Evolutionary conservation across 2,888 invertebrate species (phyloP).

Genomic region (Oxytorus armatus): DNA sequence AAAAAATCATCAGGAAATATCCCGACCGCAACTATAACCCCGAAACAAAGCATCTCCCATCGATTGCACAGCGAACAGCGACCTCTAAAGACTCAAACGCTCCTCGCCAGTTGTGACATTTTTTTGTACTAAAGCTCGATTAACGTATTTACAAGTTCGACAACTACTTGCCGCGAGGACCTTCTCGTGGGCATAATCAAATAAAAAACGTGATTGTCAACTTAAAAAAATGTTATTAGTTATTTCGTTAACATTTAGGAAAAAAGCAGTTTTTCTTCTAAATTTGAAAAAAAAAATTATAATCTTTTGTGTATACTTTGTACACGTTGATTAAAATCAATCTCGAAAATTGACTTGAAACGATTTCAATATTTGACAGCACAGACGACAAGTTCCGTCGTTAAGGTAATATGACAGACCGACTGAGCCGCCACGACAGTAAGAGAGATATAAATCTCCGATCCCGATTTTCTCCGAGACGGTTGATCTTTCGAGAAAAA

Average conservation of each 20-base stretch:
- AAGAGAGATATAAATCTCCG: too few relatives aligned
- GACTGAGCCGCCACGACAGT: too few relatives aligned
- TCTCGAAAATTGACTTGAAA: neutral
- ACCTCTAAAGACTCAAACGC: constrained; percentile 26
- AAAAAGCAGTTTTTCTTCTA: neutral
- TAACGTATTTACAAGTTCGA: constrained; percentile 56
- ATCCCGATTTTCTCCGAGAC: too few relatives aligned
- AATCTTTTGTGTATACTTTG: too few relatives aligned
- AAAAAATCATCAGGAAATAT: constrained; percentile 53
- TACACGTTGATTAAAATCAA: neutral
- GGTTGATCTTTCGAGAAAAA: too few relatives aligned
- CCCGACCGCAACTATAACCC: constrained; percentile 36
- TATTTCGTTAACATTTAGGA: neutral
- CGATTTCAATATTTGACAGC: neutral
- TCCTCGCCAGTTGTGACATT: neutral
- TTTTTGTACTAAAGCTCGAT: neutral
- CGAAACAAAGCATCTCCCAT: constrained; percentile 22
- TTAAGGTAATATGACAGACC: neutral
- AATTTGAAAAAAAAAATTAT: neutral
- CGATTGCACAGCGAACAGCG: constrained; percentile 27
- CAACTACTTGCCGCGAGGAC: neutral
- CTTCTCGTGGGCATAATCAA: constrained; percentile 39
- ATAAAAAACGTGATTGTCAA: neutral
- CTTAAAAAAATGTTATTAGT: neutral
- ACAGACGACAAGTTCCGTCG: constrained; percentile 12